These are phyloP conservation scores for Drosophila tristis DNA, from an alignment of 1,140 invertebrate species.

Conservation along the genomic window DNA sequence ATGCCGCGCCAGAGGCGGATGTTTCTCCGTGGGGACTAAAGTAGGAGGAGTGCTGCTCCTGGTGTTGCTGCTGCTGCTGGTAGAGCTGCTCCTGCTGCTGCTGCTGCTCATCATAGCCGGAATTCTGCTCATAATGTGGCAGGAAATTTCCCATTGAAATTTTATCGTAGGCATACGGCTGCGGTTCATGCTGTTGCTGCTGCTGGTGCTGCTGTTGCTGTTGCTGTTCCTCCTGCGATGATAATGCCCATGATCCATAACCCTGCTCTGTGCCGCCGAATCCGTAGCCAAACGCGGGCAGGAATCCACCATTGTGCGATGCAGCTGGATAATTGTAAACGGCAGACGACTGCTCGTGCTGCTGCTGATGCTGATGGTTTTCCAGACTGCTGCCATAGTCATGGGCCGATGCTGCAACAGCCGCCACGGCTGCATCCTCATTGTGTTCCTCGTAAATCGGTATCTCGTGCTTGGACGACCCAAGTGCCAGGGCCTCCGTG, in stretches of 20 bases:
- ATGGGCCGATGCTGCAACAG: slow-evolving; percentile 53
- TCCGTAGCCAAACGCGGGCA: slow-evolving; percentile 25
- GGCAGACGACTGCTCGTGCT: slow-evolving; percentile 47
- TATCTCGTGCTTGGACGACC: slow-evolving; percentile 75
- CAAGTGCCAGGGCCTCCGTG: slow-evolving; percentile 56
- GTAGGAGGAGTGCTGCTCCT: slow-evolving; percentile 51
- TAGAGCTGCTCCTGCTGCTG: slow-evolving; percentile 18
- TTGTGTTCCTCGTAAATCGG: slow-evolving; percentile 82
- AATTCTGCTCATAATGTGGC: slow-evolving; percentile 66
- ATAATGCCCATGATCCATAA: slow-evolving; percentile 41
- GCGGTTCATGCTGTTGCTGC: slow-evolving; percentile 10
- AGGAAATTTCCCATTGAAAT: slow-evolving; percentile 78
- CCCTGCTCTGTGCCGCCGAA: slow-evolving; percentile 16
- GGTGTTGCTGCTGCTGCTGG: slow-evolving; percentile 48
- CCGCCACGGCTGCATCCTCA: slow-evolving; percentile 73
- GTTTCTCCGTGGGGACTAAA: slow-evolving; percentile 18
- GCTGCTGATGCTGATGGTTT: slow-evolving; percentile 44
- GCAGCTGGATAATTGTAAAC: slow-evolving; percentile 70
- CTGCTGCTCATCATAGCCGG: slow-evolving; percentile 57
- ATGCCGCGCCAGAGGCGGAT: slow-evolving; percentile 24
- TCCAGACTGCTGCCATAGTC: slow-evolving; percentile 32
- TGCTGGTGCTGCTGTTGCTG: slow-evolving; percentile 26
- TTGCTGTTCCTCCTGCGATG: slow-evolving; percentile 17
- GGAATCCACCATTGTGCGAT: slow-evolving; percentile 29
- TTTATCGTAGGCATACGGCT: slow-evolving; percentile 66